Evolutionary conservation across 2,113 vertebrate genomes (phyloP), one percentile per base, ranked within the genome.

Genomic region (Egretta garzetta): DNA sequence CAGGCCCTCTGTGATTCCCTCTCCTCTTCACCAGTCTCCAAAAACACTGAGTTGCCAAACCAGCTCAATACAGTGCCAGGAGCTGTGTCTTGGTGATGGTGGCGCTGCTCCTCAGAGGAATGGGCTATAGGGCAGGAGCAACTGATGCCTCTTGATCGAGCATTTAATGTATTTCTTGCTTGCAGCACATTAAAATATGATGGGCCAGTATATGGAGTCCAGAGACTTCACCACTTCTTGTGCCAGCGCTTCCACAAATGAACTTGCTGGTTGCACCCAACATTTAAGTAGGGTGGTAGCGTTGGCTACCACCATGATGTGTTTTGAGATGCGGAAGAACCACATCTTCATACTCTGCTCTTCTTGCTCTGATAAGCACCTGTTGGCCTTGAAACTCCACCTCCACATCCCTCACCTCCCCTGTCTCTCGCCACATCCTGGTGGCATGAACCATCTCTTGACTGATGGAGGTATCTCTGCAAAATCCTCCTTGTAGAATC

Each of bases 191-290:
- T 16, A 50, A 82, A 71, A 32, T 5, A 5, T 3, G 21, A 53
- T 55, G 39, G 55, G 5, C 15, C 14, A 8, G 8, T 30, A 18
- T 23, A 37, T 22, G 20, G 33, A 24, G 35, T 6, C 23, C 39
- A 49, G 33, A 64, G 27, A 15, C 62, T 50, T 43, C n/a, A 26
- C 7, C 55, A 30, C 12, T 23, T 22, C 30, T 37, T 43, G 6
- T 58, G 43, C 27, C 55, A 59, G n/a, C 7, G 8, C n/a, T 49
- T 74, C 33, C 45, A 22, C 60, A 55, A 7, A 47, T 41, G 43
- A n/a, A 23, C 24, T 16, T 62, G 4, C 41, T 47, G 6, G 2
- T 9, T n/a, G 6, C 6, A 9, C 10, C 19, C 12, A 19, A 0
- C 4, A 3, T 18, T 43, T 12, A 15, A 15, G 13, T 13, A 1